Conservation (phyloP, 2,888 invertebrate genomes). For the Hirtodrosophila confusa region DNA sequence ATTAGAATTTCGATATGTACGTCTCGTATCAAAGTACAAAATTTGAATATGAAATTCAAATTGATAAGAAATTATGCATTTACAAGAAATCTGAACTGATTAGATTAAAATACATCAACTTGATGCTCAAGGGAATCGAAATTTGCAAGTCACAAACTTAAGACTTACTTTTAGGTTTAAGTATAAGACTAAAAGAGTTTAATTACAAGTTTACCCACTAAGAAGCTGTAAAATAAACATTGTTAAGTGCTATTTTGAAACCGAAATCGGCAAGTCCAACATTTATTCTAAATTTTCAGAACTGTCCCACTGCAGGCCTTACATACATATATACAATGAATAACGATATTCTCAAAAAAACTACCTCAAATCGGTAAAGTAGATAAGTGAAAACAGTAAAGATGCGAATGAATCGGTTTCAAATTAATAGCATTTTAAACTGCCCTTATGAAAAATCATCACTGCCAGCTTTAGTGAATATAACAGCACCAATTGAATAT, state of each 20-base stretch:
- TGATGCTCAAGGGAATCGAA: conserved; percentile 67
- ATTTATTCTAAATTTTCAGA: conserved; percentile 48
- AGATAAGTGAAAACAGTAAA: conserved; percentile 30
- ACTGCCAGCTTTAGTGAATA: conserved; percentile 69
- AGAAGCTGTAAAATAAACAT: conserved; percentile 20
- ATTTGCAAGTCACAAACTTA: conserved; percentile 36
- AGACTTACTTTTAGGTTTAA: conserved; percentile 43
- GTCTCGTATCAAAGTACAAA: conserved; percentile 42
- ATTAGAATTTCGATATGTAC: conserved; percentile 21
- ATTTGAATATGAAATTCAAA: conserved; percentile 24
- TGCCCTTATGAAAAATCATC: conserved; percentile 57
- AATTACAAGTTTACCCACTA: conserved; percentile 3
- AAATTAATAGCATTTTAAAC: conserved; percentile 27
- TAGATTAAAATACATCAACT: conserved; percentile 37
- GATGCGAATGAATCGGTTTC: conserved; percentile 43
- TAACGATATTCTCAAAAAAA: conserved; percentile 29
- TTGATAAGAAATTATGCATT: conserved; percentile 44
- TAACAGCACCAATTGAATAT: conserved; percentile 32
- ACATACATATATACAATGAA: conserved; percentile 36
- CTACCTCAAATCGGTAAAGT: conserved; percentile 62
- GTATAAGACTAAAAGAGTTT: background rate
- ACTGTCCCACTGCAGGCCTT: conserved; percentile 61
- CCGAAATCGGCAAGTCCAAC: conserved; percentile 27
- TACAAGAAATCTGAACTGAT: conserved; percentile 73
- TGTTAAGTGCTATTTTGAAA: conserved; percentile 37